These are phyloP conservation scores for Coranthus polyacanthus DNA, from an alignment of 2,797 vertebrate genomes.

Conservation along the genomic window DNA sequence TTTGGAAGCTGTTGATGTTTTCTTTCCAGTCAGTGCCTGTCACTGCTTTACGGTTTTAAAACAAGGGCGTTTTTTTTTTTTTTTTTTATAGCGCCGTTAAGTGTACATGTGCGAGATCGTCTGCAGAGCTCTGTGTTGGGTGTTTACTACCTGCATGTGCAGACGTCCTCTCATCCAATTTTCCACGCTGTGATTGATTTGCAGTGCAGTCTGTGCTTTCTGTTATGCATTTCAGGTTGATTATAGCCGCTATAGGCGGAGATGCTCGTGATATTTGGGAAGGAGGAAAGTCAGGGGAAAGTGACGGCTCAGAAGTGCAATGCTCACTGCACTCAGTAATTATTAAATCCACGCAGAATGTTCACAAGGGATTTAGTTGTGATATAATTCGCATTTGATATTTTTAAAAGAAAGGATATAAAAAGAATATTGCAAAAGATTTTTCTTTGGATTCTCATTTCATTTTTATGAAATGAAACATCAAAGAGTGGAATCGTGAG, in stretches of 20 bases:
- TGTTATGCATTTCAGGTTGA: not conserved
- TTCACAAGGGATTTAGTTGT: too few relatives aligned
- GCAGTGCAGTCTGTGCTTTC: too few relatives aligned
- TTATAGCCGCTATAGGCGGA: not conserved
- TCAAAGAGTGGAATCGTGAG: conserved; percentile 35
- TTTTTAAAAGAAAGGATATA: not conserved
- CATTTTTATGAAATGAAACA: conserved; percentile 61
- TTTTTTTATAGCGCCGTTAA: too few relatives aligned
- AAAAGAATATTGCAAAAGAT: not conserved
- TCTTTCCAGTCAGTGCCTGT: not conserved
- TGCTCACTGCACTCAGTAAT: too few relatives aligned
- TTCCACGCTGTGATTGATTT: not conserved
- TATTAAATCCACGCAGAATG: too few relatives aligned
- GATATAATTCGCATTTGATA: too few relatives aligned
- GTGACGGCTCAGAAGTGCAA: too few relatives aligned
- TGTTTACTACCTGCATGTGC: conserved; percentile 52
- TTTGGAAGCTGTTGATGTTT: not conserved
- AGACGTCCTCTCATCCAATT: not conserved
- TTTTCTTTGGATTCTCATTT: conserved; percentile 16
- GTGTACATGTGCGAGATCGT: not conserved
- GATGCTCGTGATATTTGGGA: too few relatives aligned
- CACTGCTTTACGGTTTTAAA: not conserved
- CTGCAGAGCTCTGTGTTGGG: conserved; percentile 17
- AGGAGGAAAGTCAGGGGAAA: too few relatives aligned
- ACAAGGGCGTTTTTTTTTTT: not conserved